Percentiles rank a stretch among this genome's conserved stretches.
These are phyloP conservation scores for Sycophila sp. DNA, from an alignment of 1,140 invertebrate species.

Conservation along the genomic window DNA sequence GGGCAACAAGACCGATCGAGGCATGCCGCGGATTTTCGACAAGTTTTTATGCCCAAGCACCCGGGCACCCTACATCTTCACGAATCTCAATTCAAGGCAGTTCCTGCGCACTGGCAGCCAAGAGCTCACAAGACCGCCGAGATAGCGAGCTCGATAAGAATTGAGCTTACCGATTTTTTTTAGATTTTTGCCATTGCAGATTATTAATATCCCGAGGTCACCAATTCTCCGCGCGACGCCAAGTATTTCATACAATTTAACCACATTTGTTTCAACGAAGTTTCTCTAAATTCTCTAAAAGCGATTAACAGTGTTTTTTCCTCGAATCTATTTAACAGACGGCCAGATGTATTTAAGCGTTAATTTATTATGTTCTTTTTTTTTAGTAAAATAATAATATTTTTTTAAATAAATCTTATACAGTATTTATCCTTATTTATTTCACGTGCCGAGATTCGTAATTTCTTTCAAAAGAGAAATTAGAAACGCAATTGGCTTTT, in stretches of 20 bases:
- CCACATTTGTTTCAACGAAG: too few species aligned
- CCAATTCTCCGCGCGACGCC: background rate
- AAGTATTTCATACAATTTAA: too few species aligned
- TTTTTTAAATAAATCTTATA: too few species aligned
- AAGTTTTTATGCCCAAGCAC: constrained; percentile 71
- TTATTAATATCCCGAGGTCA: background rate
- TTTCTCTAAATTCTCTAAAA: too few species aligned
- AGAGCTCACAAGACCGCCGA: background rate
- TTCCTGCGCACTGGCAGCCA: constrained; percentile 64
- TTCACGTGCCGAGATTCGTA: too few species aligned
- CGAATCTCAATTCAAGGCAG: constrained; percentile 70
- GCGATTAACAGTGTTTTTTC: too few species aligned
- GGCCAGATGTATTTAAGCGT: too few species aligned
- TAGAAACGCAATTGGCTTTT: too few species aligned
- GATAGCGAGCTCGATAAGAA: background rate
- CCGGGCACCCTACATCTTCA: constrained; percentile 74
- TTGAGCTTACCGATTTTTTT: background rate
- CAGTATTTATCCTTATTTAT: too few species aligned
- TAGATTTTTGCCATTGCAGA: too few species aligned
- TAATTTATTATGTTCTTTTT: background rate
- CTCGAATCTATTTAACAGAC: too few species aligned
- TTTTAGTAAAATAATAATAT: background rate
- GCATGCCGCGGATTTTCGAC: constrained; percentile 69
- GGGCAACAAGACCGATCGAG: constrained; percentile 71
- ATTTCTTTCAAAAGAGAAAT: too few species aligned